Evolutionary conservation across 2,888 invertebrate species (phyloP).

Genomic region (Calameuta pallipes): DNA sequence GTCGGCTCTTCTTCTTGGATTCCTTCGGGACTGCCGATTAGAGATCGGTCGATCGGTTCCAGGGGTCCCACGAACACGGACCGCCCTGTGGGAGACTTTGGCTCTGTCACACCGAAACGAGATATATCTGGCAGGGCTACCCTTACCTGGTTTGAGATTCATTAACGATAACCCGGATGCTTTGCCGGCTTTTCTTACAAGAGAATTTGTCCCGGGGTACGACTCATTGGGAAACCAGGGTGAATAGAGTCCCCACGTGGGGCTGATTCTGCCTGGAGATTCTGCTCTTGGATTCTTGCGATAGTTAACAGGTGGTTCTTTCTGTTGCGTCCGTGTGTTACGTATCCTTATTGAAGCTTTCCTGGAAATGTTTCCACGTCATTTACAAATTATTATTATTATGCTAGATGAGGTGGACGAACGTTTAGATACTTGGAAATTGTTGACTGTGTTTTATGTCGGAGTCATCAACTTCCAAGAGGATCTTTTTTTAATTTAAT

Average conservation of each 20-base stretch:
- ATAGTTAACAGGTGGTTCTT: background rate
- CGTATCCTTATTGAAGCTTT: background rate
- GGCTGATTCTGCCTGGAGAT: background rate
- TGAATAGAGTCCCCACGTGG: background rate
- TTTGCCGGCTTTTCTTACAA: background rate
- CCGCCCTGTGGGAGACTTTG: background rate
- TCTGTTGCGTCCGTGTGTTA: background rate
- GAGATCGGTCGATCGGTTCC: background rate
- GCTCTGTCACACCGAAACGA: background rate
- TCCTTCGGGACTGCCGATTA: background rate
- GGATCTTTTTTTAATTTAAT: background rate
- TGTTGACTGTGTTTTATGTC: background rate
- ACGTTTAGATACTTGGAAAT: background rate
- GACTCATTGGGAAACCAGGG: background rate
- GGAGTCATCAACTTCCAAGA: background rate
- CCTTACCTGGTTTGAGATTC: background rate
- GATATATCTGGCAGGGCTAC: background rate
- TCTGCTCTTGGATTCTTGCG: background rate
- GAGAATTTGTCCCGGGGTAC: background rate
- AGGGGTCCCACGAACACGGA: background rate
- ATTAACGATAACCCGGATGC: background rate
- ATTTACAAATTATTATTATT: background rate
- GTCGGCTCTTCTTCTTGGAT: background rate
- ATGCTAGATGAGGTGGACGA: background rate
- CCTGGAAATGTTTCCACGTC: background rate